These are phyloP conservation scores for Esox lucius DNA, from an alignment of 2,797 vertebrate species.

Conservation along the genomic window DNA sequence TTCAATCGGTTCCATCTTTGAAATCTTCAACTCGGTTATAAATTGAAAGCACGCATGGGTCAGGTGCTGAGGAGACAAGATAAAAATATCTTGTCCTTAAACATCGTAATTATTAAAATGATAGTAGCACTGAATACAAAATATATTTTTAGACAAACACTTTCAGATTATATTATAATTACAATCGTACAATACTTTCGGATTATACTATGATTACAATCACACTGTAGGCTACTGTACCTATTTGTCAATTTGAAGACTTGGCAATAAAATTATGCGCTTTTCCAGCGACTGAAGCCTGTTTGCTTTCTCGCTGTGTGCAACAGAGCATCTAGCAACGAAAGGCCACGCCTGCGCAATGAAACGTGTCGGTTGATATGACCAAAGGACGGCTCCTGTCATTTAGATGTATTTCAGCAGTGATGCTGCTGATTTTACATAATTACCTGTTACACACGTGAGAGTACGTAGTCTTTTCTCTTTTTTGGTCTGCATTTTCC, in stretches of 20 bases:
- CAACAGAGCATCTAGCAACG: conserved; percentile 37
- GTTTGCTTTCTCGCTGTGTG: conserved; percentile 37
- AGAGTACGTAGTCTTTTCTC: not conserved
- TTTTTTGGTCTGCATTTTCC: not conserved
- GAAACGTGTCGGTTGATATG: not conserved
- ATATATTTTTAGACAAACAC: not conserved
- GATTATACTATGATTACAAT: not conserved
- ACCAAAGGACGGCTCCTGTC: not conserved
- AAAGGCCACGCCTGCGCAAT: conserved; percentile 15
- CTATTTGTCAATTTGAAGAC: conserved; percentile 4
- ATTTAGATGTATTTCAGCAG: not conserved
- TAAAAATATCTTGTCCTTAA: not conserved
- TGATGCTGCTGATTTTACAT: not conserved
- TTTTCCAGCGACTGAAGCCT: conserved; percentile 10
- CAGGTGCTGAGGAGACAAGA: not conserved
- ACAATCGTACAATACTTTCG: not conserved
- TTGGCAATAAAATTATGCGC: conserved; percentile 9
- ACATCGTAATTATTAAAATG: not conserved
- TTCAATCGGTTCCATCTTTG: not conserved
- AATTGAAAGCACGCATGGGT: not conserved
- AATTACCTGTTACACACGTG: not conserved
- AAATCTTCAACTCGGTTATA: not conserved
- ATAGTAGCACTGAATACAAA: not conserved
- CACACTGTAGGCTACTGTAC: not conserved
- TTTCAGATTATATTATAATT: not conserved